These are phyloP conservation scores for Passer domesticus DNA, from an alignment of 2,113 vertebrate species.

Conservation along the genomic window DNA sequence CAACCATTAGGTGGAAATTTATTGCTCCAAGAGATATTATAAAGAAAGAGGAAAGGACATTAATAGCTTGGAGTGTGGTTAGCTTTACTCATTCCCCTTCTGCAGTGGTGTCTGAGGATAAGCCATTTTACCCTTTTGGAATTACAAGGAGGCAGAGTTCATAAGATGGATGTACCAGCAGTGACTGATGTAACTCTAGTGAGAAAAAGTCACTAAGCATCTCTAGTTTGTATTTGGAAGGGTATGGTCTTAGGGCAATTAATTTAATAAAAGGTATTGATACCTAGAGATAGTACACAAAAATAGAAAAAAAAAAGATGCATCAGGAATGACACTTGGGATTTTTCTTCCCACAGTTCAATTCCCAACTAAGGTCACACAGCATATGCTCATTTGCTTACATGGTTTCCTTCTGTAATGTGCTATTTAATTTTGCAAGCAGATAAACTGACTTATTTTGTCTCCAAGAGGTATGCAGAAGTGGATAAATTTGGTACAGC, in stretches of 20 bases:
- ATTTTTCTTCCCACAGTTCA: not conserved
- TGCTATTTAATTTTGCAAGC: not conserved
- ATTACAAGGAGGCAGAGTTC: not conserved
- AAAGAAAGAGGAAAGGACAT: not conserved
- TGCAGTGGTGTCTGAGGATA: not conserved
- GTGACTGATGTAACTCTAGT: not conserved
- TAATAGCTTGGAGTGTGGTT: not conserved
- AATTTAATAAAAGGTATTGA: not conserved
- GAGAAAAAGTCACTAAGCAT: not conserved
- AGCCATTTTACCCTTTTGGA: not conserved
- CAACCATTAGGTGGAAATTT: not conserved
- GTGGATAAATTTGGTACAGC: not conserved
- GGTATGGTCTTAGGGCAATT: not conserved
- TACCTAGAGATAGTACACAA: not conserved
- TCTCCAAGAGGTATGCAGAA: not conserved
- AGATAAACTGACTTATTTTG: not conserved
- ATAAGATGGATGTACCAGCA: not conserved
- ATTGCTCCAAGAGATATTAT: not conserved
- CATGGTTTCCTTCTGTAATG: not conserved
- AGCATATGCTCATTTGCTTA: not conserved
- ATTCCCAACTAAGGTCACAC: not conserved
- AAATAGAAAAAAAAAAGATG: not conserved
- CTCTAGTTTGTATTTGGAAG: not conserved
- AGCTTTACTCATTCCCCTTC: not conserved
- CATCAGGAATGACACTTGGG: not conserved